Evolutionary conservation across 2,888 invertebrate genomes (phyloP).

Genomic region (Trichacis sp.): DNA sequence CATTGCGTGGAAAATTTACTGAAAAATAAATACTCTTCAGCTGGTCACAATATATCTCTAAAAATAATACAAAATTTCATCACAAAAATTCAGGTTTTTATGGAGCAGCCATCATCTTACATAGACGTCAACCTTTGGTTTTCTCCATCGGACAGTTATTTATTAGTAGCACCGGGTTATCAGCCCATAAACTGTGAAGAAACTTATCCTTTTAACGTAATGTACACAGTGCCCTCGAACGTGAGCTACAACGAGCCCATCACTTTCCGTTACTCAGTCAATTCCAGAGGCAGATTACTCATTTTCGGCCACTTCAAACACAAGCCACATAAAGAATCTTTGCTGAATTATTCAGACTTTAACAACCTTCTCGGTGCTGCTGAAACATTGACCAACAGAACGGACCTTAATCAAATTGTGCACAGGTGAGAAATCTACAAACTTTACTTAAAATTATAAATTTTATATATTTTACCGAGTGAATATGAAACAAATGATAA

Average conservation of each 20-base stretch:
- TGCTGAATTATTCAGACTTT: slow-evolving; percentile 62
- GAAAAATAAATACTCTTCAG: too few species aligned
- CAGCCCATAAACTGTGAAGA: slow-evolving; percentile 64
- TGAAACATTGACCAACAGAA: slow-evolving; percentile 53
- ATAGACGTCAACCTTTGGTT: slow-evolving; percentile 65
- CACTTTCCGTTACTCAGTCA: slow-evolving; percentile 63
- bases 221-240: slow-evolving; percentile 59
- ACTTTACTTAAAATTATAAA: too few species aligned
- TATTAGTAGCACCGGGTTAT: slow-evolving; percentile 59
- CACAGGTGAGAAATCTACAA: too few species aligned
- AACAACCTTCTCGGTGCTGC: slow-evolving; percentile 58
- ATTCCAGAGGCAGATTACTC: slow-evolving; percentile 62
- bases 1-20: too few species aligned
- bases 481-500: background rate
- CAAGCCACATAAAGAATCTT: slow-evolving; percentile 60
- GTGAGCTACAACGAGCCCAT: slow-evolving; percentile 50
- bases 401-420: slow-evolving; percentile 53
- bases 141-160: slow-evolving; percentile 63
- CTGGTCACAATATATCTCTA: too few species aligned
- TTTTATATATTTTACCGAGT: background rate
- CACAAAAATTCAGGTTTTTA: slow-evolving; percentile 65
- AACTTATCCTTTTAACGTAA: slow-evolving; percentile 65
- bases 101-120: slow-evolving; percentile 65
- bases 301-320: slow-evolving; percentile 64
- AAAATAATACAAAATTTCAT: too few species aligned